Percentiles rank a stretch among this genome's conserved stretches.
phyloP scores from a whole-genome alignment of 2,888 invertebrate species.

The Latheticus oryzae region DNA sequence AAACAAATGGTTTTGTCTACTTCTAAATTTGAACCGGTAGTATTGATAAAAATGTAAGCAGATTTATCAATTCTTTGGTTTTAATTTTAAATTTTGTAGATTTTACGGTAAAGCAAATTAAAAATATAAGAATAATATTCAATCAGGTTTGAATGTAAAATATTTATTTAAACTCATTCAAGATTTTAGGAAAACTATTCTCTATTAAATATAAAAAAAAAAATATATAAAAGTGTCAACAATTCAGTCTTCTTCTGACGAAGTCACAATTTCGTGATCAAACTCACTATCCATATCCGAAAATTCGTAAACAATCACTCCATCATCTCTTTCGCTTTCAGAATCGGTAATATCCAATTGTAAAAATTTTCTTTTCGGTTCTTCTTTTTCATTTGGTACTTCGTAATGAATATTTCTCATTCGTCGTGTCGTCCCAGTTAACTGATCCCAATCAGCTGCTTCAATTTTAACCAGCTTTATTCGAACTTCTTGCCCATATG shows the following conservation, averaged over 20 bases:
- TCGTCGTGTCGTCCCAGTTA: slow-evolving; percentile 52
- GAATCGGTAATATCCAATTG: slow-evolving; percentile 47
- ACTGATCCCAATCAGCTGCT: slow-evolving; percentile 55
- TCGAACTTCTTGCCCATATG: slow-evolving; percentile 52
- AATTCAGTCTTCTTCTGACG: slow-evolving; percentile 8
- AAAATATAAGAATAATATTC: no score
- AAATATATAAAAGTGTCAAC: neutral
- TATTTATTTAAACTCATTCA: no score
- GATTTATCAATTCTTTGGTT: no score
- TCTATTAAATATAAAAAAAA: no score
- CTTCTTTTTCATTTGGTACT: slow-evolving; percentile 47
- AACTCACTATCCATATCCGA: slow-evolving; percentile 56
- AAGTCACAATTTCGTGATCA: slow-evolving; percentile 41
- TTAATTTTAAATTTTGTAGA: no score
- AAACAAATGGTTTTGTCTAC: no score
- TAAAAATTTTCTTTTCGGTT: slow-evolving; percentile 50
- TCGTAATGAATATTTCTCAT: slow-evolving; percentile 58
- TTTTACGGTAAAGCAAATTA: no score
- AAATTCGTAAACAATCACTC: slow-evolving; percentile 43
- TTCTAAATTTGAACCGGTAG: no score
- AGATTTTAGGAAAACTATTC: no score
- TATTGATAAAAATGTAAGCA: no score
- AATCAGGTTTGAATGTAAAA: no score
- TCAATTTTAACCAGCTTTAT: slow-evolving; percentile 54
- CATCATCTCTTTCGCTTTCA: slow-evolving; percentile 36